A percentile compares a stretch with the other conserved stretches of the same genome.
phyloP scores from a whole-genome alignment of 2,797 vertebrate genomes.

The Falco cherrug region DNA sequence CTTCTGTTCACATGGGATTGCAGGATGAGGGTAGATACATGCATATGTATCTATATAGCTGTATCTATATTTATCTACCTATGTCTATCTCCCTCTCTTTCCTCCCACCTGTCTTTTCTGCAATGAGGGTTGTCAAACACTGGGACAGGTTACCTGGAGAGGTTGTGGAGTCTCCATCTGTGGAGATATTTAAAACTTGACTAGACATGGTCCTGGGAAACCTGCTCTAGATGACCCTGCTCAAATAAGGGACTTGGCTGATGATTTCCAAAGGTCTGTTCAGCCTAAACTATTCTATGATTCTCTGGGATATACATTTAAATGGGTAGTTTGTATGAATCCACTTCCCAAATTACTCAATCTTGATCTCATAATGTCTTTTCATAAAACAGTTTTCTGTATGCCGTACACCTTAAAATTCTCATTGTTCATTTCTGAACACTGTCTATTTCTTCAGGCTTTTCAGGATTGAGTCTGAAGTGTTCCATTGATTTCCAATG shows the following conservation, averaged over 20 bases:
- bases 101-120: background rate
- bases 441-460: background rate
- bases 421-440: background rate
- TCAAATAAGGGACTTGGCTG: background rate
- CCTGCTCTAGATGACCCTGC: background rate
- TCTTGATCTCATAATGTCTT: background rate
- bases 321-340: background rate
- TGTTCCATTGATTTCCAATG: slow-evolving; percentile 39
- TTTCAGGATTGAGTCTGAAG: background rate
- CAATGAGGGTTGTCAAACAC: background rate
- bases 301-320: background rate
- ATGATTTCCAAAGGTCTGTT: background rate
- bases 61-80: background rate
- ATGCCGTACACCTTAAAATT: background rate
- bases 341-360: background rate
- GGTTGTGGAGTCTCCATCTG: background rate
- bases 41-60: background rate
- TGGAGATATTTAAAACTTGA: background rate
- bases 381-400: background rate
- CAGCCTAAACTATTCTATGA: background rate
- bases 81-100: background rate
- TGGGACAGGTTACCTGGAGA: background rate
- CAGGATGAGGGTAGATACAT: background rate
- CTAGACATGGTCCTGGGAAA: background rate
- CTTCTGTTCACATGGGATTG: background rate